phyloP scores from a whole-genome alignment of 2,113 vertebrate genomes.

The Turnix velox region DNA sequence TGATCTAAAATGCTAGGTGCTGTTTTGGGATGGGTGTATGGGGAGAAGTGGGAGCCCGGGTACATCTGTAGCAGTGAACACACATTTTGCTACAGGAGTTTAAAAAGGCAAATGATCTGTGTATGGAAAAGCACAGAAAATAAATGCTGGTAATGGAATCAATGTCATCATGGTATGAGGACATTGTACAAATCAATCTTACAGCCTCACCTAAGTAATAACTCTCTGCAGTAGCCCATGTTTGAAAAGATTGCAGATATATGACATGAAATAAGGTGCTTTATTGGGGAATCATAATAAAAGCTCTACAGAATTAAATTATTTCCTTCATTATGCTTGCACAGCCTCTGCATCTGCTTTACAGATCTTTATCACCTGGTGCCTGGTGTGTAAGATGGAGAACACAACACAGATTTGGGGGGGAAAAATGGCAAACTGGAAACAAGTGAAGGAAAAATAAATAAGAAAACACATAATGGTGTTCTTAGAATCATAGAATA shows the following conservation, averaged over 20 bases:
- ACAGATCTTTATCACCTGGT: neutral
- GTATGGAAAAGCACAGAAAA: neutral
- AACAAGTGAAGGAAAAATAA: neutral
- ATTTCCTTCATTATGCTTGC: neutral
- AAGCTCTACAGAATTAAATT: neutral
- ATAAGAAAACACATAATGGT: neutral
- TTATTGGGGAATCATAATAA: neutral
- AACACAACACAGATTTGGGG: neutral
- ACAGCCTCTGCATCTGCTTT: neutral
- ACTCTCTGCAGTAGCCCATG: neutral
- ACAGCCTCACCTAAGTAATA: neutral
- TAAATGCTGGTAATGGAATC: neutral
- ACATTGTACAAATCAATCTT: neutral
- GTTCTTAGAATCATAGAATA: no score
- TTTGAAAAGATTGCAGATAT: neutral
- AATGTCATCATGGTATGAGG: neutral
- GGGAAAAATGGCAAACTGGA: neutral
- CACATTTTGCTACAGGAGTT: neutral
- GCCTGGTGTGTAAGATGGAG: neutral
- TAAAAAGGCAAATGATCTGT: neutral
- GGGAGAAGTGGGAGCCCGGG: neutral
- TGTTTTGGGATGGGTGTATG: accelerated
- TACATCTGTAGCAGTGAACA: neutral
- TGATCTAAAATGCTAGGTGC: neutral
- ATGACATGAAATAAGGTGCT: neutral